These are phyloP conservation scores for Pristionchus arcanus DNA, from an alignment of 2,888 invertebrate species.

Conservation along the genomic window DNA sequence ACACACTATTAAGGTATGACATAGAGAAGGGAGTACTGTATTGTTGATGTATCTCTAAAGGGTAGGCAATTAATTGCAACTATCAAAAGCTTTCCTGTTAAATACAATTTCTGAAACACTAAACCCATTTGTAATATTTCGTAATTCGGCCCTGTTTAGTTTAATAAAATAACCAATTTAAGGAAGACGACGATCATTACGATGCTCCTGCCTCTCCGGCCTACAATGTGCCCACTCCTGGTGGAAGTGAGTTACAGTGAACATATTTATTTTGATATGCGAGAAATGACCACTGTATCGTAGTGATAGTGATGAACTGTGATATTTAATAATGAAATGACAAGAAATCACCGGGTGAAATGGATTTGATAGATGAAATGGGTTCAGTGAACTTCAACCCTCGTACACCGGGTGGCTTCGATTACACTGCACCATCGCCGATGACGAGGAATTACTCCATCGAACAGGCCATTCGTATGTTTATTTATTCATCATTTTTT, in stretches of 20 bases:
- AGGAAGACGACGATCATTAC: conserved; percentile 60
- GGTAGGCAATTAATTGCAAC: no score
- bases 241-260: conserved; percentile 54
- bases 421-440: conserved; percentile 70
- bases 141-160: no score
- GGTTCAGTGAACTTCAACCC: conserved; percentile 62
- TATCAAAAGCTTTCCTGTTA: no score
- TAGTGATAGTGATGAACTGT: not conserved
- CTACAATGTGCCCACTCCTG: conserved; percentile 68
- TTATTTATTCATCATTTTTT: not conserved
- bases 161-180: no score
- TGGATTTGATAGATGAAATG: not conserved
- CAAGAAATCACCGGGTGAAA: not conserved
- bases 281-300: not conserved
- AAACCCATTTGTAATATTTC: not conserved
- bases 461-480: conserved; percentile 54
- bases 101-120: not conserved
- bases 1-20: not conserved
- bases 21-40: no score
- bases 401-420: conserved; percentile 69
- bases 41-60: no score
- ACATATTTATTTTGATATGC: no score
- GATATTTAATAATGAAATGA: no score
- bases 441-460: conserved; percentile 36
- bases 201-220: conserved; percentile 64